Evolutionary conservation across 1,140 invertebrate species (phyloP), one percentile per base, ranked within the genome.

Genomic region (Pseudomyrmex sp.): DNA sequence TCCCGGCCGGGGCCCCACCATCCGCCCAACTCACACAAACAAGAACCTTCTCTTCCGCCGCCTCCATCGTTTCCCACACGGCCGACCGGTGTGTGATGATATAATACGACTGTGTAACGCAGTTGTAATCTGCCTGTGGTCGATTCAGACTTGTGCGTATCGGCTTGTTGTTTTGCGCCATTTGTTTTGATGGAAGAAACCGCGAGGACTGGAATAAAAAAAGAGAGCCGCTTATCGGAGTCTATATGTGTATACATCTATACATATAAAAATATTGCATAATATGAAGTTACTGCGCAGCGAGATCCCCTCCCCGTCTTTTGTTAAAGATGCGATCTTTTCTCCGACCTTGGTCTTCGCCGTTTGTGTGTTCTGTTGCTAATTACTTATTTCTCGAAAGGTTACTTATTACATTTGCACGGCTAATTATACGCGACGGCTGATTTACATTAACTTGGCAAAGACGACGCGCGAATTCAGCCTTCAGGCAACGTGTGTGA

Each of bases 1-100:
- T 48, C 68, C 26, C 84, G 35, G 73, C 77, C 59, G 13, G 8
- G n/a, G 62, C 89, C 92, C 92, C 92, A 91, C 92, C 90, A 92
- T 79, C 13, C 76, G 46, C 73, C 48, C 48, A 48, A 80, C 68
- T 23, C 18, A 75, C 59, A 85, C 75, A 62, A 44, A 2, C 20
- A 1, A 0, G 13, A 50, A 15, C 61, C 54, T 58, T 8, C 23
- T 84, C 56, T 44, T 46, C 68, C 65, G 18, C 59, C 35, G 7
- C 69, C 69, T 26, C 79, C 79, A 48, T 12, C 15, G 1, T 13
- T 58, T 44, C 46, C 54, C 69, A 20, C 54, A 83, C 35, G 61
- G 62, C 58, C 73, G 50, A 76, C 73, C 61, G 72, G 80, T 77
- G 20, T 76, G 44, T 83, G 80, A 35, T 35, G 35, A 83, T 75